These are phyloP conservation scores for Poeciliopsis prolifica DNA, from an alignment of 2,113 vertebrate species.

Conservation along the genomic window DNA sequence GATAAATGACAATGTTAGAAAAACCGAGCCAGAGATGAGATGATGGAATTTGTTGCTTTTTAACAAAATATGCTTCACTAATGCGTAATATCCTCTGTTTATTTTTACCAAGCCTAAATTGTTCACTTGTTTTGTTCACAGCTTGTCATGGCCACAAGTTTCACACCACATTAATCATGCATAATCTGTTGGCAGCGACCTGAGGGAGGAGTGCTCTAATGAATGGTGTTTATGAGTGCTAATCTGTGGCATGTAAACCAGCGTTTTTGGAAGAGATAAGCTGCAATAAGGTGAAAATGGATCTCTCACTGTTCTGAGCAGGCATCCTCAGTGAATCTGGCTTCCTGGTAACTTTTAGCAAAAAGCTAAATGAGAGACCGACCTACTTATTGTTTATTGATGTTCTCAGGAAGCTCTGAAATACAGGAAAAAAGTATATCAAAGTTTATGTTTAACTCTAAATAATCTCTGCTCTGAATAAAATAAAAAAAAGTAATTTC, in stretches of 20 bases:
- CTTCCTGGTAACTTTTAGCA: constrained; percentile 13
- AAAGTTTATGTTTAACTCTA: constrained; percentile 10
- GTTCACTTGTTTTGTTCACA: constrained; percentile 62
- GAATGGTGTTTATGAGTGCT: constrained; percentile 71
- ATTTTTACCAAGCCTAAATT: constrained; percentile 65
- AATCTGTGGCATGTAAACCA: constrained; percentile 70
- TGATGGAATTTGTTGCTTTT: constrained; percentile 60
- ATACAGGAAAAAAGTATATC: constrained; percentile 11
- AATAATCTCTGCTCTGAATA: constrained; percentile 10
- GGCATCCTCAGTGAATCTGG: constrained; percentile 32
- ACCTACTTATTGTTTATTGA: constrained; percentile 20
- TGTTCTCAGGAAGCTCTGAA: constrained; percentile 12
- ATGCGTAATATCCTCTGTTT: constrained; percentile 70
- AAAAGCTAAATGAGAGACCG: constrained; percentile 3
- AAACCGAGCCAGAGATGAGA: constrained; percentile 52
- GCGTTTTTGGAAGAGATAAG: constrained; percentile 60
- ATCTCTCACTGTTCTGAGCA: constrained; percentile 27
- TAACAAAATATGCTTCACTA: constrained; percentile 54
- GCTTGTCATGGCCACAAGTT: constrained; percentile 61
- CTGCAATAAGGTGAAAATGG: constrained; percentile 59
- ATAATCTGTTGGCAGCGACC: constrained; percentile 72
- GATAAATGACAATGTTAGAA: constrained; percentile 50
- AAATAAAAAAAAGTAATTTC: background rate
- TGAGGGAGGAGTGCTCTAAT: constrained; percentile 55
- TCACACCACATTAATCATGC: constrained; percentile 76